Evolutionary conservation across 2,113 vertebrate species (phyloP), one percentile per base, ranked within the genome.

Genomic region (Leucoraja erinaceus): DNA sequence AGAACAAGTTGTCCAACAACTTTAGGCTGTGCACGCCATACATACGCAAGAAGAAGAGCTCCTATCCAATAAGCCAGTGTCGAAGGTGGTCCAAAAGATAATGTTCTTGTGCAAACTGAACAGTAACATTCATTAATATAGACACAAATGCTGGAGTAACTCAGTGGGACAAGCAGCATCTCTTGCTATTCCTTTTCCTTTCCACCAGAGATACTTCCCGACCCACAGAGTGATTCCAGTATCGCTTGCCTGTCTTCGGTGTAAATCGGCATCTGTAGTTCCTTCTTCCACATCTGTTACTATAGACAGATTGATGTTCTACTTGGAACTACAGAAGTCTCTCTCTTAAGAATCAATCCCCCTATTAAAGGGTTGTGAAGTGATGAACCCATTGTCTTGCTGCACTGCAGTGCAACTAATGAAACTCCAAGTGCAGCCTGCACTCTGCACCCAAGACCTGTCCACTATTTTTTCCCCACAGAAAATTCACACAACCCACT

Each of bases 401-500:
- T 77, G 6, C 75, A 75, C 25, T n/a, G 38, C 2, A n/a, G 25
- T 8, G 4, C 74, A 75, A n/a, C 28, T n/a, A 28, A 28, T n/a
- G 28, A 10, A 10, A 28, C 28, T 75, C 4, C 10, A 77, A 33
- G n/a, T 33, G n/a, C 75, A 77, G n/a, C 1, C n/a, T 33, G n/a
- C 75, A 77, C 1, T 77, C 12, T 31, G 54, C 0, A 12, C 5
- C 33, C 3, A 81, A 78, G 33, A 78, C 6, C 8, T 56, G 18
- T 22, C 8, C 20, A 61, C 11, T 14, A 61, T 61, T 63, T 47
- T 63, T 59, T 18, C 18, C 18, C 14, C 14, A 88, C 28, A 66
- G 47, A 88, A 63, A 59, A n/a, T 59, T 61, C 54, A 84, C 81
- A 84, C 81, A 84, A 28, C 47, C 81, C 81, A n/a, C 81, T 84